A percentile compares a stretch with the other conserved stretches of the same genome.
Conservation (phyloP, 2,888 invertebrate species). For the Drosophila demipolita region DNA sequence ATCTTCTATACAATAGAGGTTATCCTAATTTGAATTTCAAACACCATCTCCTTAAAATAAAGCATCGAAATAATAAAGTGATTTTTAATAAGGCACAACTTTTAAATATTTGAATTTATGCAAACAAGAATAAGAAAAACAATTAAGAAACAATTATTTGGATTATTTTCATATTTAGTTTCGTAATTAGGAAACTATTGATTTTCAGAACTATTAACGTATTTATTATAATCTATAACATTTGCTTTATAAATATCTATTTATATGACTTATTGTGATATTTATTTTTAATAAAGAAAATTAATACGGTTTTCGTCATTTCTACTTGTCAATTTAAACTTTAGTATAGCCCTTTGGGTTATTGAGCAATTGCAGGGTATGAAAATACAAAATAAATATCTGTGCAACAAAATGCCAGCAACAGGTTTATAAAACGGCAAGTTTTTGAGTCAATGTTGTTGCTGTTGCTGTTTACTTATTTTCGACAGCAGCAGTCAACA, state of each 20-base stretch:
- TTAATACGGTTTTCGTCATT: neutral
- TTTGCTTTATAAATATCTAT: neutral
- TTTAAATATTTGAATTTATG: neutral
- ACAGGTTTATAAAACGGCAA: conserved; percentile 47
- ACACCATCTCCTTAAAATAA: neutral
- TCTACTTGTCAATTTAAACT: neutral
- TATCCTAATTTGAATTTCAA: neutral
- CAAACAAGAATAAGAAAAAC: neutral
- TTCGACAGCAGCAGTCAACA: conserved; percentile 20
- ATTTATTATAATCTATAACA: neutral
- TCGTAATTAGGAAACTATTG: neutral
- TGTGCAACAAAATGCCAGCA: conserved; percentile 45
- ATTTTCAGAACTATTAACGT: neutral
- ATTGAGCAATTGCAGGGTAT: conserved; percentile 23
- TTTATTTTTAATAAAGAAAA: neutral
- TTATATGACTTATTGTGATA: neutral
- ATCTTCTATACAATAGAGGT: neutral
- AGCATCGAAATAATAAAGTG: neutral
- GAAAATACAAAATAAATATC: conserved; percentile 24
- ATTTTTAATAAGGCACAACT: neutral
- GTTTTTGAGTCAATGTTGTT: conserved; percentile 21
- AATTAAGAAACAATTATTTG: neutral
- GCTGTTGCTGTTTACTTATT: conserved; percentile 30
- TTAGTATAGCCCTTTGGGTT: neutral
- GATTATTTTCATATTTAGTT: neutral